Evolutionary conservation across 2,113 vertebrate species (phyloP).

Genomic region (Myanophis thanlyinensis): DNA sequence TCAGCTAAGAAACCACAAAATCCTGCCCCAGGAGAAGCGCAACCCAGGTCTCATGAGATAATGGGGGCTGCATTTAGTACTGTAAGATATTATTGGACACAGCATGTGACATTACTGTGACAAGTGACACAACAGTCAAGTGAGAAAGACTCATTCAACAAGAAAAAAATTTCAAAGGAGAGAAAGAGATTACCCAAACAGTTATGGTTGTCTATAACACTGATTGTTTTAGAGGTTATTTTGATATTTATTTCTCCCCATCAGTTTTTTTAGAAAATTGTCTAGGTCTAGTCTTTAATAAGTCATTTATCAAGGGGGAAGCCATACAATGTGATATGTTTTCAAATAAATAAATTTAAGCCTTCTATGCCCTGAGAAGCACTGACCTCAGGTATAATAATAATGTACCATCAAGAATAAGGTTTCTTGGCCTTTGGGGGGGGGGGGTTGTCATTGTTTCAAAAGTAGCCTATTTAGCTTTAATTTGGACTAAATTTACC

Average conservation of each 20-base stretch:
- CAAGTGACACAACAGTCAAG: background rate
- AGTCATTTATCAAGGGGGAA: background rate
- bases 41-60: background rate
- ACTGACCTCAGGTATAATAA: background rate
- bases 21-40: background rate
- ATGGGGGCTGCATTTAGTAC: background rate
- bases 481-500: background rate
- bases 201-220: background rate
- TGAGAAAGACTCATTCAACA: background rate
- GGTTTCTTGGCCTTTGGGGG: too few relatives aligned
- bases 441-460: background rate
- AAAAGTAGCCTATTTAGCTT: background rate
- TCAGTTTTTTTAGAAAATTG: background rate
- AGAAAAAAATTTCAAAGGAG: background rate
- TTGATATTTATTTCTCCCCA: too few relatives aligned
- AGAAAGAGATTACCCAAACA: background rate
- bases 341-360: background rate
- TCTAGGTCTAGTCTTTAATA: background rate
- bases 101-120: background rate
- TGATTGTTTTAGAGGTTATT: background rate
- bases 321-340: background rate
- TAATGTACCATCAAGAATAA: background rate
- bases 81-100: background rate
- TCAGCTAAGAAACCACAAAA: background rate
- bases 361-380: background rate